Conservation (phyloP, 2,113 vertebrate species). For the Acanthochromis polyacanthus region DNA sequence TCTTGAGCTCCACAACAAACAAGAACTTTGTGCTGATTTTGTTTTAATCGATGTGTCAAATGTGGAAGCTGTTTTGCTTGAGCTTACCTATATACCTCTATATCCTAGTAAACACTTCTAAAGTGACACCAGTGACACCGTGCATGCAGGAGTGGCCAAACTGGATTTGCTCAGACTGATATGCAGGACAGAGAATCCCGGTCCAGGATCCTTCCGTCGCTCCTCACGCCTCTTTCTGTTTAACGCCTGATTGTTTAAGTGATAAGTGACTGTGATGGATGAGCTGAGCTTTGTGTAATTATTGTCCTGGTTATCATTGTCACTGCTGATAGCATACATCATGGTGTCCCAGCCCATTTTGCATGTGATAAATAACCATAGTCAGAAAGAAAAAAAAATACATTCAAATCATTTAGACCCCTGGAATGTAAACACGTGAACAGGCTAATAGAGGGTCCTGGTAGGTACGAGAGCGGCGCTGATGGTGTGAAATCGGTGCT, state of each 20-base stretch:
- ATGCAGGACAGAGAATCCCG: slow-evolving; percentile 32
- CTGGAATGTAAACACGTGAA: slow-evolving; percentile 71
- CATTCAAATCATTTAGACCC: slow-evolving; percentile 72
- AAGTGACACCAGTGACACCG: slow-evolving; percentile 13
- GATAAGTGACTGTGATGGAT: slow-evolving; percentile 86
- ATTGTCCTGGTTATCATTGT: slow-evolving; percentile 85
- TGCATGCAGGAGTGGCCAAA: slow-evolving; percentile 30
- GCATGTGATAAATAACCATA: slow-evolving; percentile 83
- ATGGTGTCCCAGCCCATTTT: slow-evolving; percentile 77
- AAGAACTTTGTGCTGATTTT: not conserved
- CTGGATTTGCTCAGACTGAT: slow-evolving; percentile 49
- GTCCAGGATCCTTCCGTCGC: slow-evolving; percentile 60
- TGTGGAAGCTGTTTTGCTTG: not conserved
- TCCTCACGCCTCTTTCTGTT: slow-evolving; percentile 55
- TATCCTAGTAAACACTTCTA: slow-evolving; percentile 17
- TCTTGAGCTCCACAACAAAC: not conserved
- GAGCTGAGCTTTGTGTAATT: slow-evolving; percentile 83
- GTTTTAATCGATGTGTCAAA: slow-evolving; percentile 21
- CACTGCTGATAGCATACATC: slow-evolving; percentile 82
- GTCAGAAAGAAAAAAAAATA: slow-evolving; percentile 51
- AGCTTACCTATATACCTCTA: not conserved
- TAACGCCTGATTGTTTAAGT: slow-evolving; percentile 78
- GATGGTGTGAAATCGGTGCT: slow-evolving; percentile 36
- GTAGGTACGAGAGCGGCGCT: slow-evolving; percentile 19
- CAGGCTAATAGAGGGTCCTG: slow-evolving; percentile 73